A percentile compares a stretch with the other conserved stretches of the same genome.
These are phyloP conservation scores for Pelvicachromis taeniatus DNA, from an alignment of 2,113 vertebrate genomes.

Conservation along the genomic window DNA sequence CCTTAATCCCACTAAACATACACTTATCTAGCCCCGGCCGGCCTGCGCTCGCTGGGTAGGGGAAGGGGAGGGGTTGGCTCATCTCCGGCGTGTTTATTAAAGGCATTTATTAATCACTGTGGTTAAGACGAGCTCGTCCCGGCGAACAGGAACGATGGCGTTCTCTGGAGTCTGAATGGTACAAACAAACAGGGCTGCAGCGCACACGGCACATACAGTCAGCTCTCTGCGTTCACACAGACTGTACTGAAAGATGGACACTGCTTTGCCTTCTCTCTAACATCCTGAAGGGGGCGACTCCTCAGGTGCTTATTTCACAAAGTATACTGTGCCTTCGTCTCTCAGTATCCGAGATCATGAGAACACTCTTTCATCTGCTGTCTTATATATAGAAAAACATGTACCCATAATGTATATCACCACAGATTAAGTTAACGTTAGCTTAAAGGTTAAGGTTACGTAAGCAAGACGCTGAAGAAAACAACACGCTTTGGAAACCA, in stretches of 20 bases:
- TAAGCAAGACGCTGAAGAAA: not conserved
- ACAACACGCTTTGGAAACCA: too few species aligned
- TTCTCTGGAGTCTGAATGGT: conserved; percentile 30
- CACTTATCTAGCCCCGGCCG: conserved; percentile 68
- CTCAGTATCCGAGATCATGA: not conserved
- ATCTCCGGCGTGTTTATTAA: conserved; percentile 58
- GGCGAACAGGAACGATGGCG: not conserved
- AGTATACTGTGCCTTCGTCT: not conserved
- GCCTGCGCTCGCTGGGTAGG: conserved; percentile 43
- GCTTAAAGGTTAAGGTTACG: not conserved
- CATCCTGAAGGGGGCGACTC: not conserved
- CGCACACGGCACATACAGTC: too few species aligned
- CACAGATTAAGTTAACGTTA: not conserved
- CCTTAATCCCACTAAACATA: conserved; percentile 80
- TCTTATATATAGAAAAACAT: not conserved
- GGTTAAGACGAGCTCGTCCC: conserved; percentile 59
- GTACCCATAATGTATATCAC: not conserved
- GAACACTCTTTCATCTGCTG: not conserved
- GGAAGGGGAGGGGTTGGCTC: conserved; percentile 28
- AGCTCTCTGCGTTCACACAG: not conserved
- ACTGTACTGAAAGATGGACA: not conserved
- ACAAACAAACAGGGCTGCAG: not conserved
- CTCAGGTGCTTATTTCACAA: not conserved
- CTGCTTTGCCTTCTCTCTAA: not conserved
- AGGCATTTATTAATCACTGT: conserved; percentile 70